These are phyloP conservation scores for Trachurus trachurus DNA, from an alignment of 2,797 vertebrate genomes.

Conservation along the genomic window DNA sequence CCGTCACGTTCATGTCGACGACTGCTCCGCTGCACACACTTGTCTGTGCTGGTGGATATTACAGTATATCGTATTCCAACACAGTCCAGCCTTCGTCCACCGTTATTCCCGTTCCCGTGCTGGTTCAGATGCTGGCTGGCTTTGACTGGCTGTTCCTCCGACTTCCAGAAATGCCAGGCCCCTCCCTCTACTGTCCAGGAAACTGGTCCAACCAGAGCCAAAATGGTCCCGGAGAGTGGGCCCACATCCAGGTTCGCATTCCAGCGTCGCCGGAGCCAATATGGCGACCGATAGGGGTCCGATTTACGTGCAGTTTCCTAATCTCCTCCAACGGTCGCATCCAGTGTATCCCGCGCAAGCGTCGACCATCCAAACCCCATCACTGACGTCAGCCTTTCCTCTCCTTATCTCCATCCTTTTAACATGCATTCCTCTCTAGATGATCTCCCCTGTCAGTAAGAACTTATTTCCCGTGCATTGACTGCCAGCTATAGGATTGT, in stretches of 20 bases:
- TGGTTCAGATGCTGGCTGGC: conserved; percentile 79
- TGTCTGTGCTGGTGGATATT: conserved; percentile 35
- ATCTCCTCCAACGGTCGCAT: conserved; percentile 71
- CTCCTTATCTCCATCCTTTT: conserved; percentile 56
- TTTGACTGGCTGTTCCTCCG: conserved; percentile 77
- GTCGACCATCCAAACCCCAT: conserved; percentile 67
- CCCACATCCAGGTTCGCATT: neutral
- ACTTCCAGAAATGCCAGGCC: conserved; percentile 85
- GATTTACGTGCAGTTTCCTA: conserved; percentile 82
- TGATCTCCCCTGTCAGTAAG: conserved; percentile 5
- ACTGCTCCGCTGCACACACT: conserved; percentile 17
- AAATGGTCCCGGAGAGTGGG: conserved; percentile 45
- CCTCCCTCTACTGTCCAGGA: conserved; percentile 83
- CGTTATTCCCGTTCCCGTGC: conserved; percentile 71
- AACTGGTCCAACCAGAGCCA: conserved; percentile 74
- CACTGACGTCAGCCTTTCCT: conserved; percentile 81
- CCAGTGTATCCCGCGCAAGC: conserved; percentile 74
- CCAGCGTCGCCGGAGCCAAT: conserved; percentile 74
- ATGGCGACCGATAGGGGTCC: conserved; percentile 70
- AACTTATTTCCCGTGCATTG: neutral
- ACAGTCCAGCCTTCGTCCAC: conserved; percentile 55
- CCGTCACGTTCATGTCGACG: conserved; percentile 60
- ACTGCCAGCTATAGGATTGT: neutral
- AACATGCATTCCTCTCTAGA: conserved; percentile 29
- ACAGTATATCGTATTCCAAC: conserved; percentile 45